Base-by-base conservation (phyloP, 2,113 vertebrate species). In the Clarias macrocephalus region DNA sequence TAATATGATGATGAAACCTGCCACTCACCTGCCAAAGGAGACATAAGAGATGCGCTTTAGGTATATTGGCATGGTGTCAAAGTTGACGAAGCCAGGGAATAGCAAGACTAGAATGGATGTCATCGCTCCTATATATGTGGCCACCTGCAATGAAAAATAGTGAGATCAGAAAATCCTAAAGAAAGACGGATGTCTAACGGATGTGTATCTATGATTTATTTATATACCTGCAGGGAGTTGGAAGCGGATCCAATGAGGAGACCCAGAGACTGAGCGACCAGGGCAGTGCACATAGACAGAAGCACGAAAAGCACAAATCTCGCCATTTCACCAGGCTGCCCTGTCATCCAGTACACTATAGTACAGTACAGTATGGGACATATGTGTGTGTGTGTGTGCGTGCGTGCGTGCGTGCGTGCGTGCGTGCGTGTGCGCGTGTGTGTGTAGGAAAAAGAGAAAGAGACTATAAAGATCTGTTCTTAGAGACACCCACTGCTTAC, bases 261-360 rank as follows among this genome's bases (percentile, higher is more conserved):
- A 70, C 98, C 98, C 0, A 99, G 92, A 30, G 98, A 99, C 86
- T 99, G 98, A 30, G 98, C 98, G 87, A 99, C 98, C 90, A 99
- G 93, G 52, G 98, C 97, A 0, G 97, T 99, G 91, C 96, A 96
- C 0, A 96, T 98, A 89, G 96, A 97, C 92, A 99, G 94, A 5
- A 97, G 96, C 60, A 98, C 96, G 91, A 99, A 99, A 88, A 99
- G 97, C 76, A 99, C 93, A 93, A 97, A 99, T 66, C 97, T 96
- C 0, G 91, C 91, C 1, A 95, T 97, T 89, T 99, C 98, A 0
- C 98, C 95, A 0, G 98, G 98, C 91, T 99, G 98, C n/a, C 95
- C 95, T 0, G 98, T 99, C 98, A 99, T 99, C 98, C 98, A 99
- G 95, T 99, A 99, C 66, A 99, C 97, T 15, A 99, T 98, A 91